Base-by-base conservation (phyloP, 1,140 invertebrate species). In the Tetragnatha versicolor region DNA sequence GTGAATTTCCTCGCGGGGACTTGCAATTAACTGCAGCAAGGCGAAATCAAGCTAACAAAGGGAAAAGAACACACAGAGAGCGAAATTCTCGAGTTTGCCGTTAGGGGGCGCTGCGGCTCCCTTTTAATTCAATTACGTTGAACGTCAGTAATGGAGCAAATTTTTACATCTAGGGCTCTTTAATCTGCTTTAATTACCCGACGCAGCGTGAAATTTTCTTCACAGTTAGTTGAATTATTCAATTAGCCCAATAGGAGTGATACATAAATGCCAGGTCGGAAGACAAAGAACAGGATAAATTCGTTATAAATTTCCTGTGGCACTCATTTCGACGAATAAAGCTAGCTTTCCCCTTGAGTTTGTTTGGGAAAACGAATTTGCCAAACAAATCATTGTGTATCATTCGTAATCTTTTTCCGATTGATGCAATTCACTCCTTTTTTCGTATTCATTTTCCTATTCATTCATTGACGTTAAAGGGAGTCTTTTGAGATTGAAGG, bases 101-200 rank as follows among this genome's bases (percentile, higher is more conserved):
- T 39, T 31, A 73, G 69, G 39, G 69, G 53, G 51, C 53, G 69
- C 69, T 73, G 37, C 14, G 20, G 45, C 31, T 58, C 49, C 9
- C 39, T 35, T 55, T 73, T 73, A 73, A 73, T 60, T 73, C 69
- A 45, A 73, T 73, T 73, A 73, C 55, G 20, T 39, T 60, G 37
- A 25, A 73, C 60, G 69, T 73, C 69, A 73, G 69, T 60, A 73
- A 73, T 73, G 69, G 69, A 45, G 35, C 25, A 42, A 58, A 60
- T 58, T 60, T 55, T 73, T 69, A 69, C 66, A 69, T 69, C 47
- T 69, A 49, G 66, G 31, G 25, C 25, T 33, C 69, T 73, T 73
- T 73, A 73, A 73, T 73, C 60, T 73, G 69, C 69, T 53, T 73
- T 73, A 73, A 73, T 73, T 73, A 73, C 53, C 39, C 49, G 69